phyloP scores from a whole-genome alignment of 2,797 vertebrate genomes.

The Centropyge bicolor region DNA sequence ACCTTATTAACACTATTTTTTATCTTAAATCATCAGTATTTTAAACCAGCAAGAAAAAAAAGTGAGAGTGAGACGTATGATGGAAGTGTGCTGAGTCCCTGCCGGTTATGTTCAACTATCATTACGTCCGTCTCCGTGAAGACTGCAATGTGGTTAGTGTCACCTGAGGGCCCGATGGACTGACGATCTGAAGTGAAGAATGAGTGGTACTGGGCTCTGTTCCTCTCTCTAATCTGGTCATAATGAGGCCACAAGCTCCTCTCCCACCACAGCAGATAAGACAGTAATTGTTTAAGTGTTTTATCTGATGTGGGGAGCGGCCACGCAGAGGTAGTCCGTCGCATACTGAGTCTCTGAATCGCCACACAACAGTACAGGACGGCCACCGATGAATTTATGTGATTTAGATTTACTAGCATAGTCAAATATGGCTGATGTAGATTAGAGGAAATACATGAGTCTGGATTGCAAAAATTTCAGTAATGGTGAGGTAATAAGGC shows the following conservation, averaged over 20 bases:
- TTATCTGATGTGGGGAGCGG: conserved; percentile 81
- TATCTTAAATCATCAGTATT: neutral
- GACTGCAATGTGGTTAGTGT: conserved; percentile 73
- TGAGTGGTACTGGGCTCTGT: conserved; percentile 58
- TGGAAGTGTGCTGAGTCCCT: conserved; percentile 12
- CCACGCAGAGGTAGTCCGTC: conserved; percentile 63
- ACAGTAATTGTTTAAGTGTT: conserved; percentile 86
- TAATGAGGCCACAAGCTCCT: conserved; percentile 82
- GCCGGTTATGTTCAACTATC: conserved; percentile 42
- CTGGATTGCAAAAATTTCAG: conserved; percentile 4
- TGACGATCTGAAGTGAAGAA: conserved; percentile 60
- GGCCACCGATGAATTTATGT: conserved; percentile 22
- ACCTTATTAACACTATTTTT: neutral
- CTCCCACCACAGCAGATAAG: conserved; percentile 82
- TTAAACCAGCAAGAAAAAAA: neutral
- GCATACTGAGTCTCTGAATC: conserved; percentile 60
- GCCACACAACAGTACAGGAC: conserved; percentile 17
- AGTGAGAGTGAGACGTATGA: neutral
- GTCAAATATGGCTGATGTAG: neutral
- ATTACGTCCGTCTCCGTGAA: conserved; percentile 50
- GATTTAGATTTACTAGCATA: conserved; percentile 7
- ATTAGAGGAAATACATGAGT: neutral
- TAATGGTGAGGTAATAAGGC: neutral
- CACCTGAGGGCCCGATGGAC: conserved; percentile 70
- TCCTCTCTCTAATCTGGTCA: conserved; percentile 80